phyloP scores from a whole-genome alignment of 23 tunicate genomes.

The Ciona savignyi region DNA sequence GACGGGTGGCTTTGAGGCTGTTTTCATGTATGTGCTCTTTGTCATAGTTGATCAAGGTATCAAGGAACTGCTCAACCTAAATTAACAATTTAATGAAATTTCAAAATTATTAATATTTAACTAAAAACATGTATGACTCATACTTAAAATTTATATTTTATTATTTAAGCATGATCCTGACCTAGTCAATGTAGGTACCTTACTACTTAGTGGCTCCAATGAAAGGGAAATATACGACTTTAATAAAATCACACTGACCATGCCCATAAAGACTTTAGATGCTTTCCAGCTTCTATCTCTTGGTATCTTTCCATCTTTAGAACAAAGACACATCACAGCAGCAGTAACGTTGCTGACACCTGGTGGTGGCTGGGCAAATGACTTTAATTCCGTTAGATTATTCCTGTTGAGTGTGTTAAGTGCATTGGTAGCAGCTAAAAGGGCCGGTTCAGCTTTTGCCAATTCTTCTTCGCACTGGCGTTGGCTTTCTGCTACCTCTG shows the following conservation, averaged over 20 bases:
- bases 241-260: slow-evolving; percentile 17
- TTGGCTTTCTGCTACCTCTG: slow-evolving; percentile 79
- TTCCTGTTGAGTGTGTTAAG: slow-evolving; percentile 75
- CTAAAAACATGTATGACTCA: neutral
- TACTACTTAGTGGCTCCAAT: too few species aligned
- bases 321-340: slow-evolving; percentile 92
- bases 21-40: slow-evolving; percentile 88
- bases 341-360: slow-evolving; percentile 66
- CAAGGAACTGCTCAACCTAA: slow-evolving; percentile 82
- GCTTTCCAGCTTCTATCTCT: slow-evolving; percentile 82
- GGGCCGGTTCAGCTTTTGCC: slow-evolving; percentile 84
- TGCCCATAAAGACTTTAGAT: slow-evolving; percentile 72
- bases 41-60: slow-evolving; percentile 73
- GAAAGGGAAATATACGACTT: neutral
- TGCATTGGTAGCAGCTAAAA: slow-evolving; percentile 79
- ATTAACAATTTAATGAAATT: neutral
- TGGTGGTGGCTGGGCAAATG: slow-evolving; percentile 62
- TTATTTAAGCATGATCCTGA: too few species aligned
- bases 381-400: slow-evolving; percentile 62
- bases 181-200: too few species aligned
- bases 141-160: neutral
- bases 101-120: neutral
- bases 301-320: slow-evolving; percentile 71
- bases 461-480: slow-evolving; percentile 75
- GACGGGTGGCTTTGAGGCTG: slow-evolving; percentile 48